Conservation (phyloP, 2,113 vertebrate species). For the Genyomyrus donnyi region DNA sequence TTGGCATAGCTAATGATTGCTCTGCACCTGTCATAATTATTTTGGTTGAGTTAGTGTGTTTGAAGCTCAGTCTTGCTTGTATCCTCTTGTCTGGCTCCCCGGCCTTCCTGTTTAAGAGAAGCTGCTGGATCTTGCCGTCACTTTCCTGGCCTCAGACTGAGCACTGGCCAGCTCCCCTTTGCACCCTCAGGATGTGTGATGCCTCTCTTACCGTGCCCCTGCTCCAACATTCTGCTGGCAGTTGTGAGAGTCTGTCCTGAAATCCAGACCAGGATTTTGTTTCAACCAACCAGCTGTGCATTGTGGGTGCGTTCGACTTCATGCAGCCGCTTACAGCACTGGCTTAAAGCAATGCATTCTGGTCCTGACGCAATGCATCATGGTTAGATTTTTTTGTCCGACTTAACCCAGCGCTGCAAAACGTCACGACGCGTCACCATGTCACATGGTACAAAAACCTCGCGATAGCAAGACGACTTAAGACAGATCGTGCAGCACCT, state of each 20-base stretch:
- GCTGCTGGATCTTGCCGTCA: neutral
- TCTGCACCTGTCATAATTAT: neutral
- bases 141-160: neutral
- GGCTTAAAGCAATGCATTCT: too few relatives aligned
- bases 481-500: too few relatives aligned
- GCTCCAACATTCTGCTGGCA: neutral
- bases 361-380: too few relatives aligned
- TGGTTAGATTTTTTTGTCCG: too few relatives aligned
- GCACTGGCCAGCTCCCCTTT: neutral
- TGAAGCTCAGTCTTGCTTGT: neutral
- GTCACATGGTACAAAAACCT: too few relatives aligned
- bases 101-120: neutral
- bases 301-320: too few relatives aligned
- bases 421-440: too few relatives aligned
- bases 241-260: neutral
- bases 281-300: neutral
- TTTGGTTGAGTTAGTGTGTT: neutral
- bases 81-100: neutral
- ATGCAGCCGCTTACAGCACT: too few relatives aligned
- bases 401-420: too few relatives aligned
- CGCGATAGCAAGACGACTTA: too few relatives aligned
- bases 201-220: neutral
- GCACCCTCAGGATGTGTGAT: neutral
- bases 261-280: neutral
- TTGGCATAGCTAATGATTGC: neutral